phyloP scores from a whole-genome alignment of 2,888 invertebrate species.

The Cheilosia vernalis region DNA sequence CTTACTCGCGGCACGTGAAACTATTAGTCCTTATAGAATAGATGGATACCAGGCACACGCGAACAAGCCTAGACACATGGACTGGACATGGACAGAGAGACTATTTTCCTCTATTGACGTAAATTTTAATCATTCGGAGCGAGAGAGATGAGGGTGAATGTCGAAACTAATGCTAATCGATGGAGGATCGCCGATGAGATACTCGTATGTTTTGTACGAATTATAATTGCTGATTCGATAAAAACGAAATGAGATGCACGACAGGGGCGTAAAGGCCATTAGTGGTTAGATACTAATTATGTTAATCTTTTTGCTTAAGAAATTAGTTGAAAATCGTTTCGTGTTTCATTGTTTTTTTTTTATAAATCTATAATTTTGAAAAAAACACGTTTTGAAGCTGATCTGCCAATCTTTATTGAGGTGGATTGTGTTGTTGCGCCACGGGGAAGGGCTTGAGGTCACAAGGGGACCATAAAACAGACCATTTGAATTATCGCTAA shows the following conservation, averaged over 20 bases:
- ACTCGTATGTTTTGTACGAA: constrained; percentile 19
- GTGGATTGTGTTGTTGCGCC: too few relatives aligned
- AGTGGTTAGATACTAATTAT: constrained; percentile 51
- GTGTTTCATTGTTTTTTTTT: constrained; percentile 10
- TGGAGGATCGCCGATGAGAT: neutral
- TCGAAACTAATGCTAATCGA: constrained; percentile 61
- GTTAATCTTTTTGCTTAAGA: constrained; percentile 32
- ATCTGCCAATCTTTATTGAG: too few relatives aligned
- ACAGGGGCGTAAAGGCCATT: constrained; percentile 61
- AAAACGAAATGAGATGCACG: constrained; percentile 53
- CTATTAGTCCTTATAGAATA: constrained; percentile 64
- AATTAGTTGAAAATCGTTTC: constrained; percentile 23
- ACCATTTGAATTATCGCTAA: too few relatives aligned
- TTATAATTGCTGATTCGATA: constrained; percentile 66
- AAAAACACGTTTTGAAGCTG: too few relatives aligned
- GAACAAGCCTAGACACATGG: neutral
- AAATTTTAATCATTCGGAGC: constrained; percentile 37
- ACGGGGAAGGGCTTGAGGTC: too few relatives aligned
- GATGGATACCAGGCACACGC: constrained; percentile 40
- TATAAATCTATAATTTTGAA: neutral
- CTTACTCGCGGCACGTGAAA: constrained; percentile 68
- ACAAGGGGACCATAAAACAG: too few relatives aligned
- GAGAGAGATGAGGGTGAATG: neutral
- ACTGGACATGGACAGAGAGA: neutral
- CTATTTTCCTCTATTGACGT: neutral